Evolutionary conservation across 2,888 invertebrate species (phyloP), one percentile per base, ranked within the genome.

Genomic region (Drosophila falleni): DNA sequence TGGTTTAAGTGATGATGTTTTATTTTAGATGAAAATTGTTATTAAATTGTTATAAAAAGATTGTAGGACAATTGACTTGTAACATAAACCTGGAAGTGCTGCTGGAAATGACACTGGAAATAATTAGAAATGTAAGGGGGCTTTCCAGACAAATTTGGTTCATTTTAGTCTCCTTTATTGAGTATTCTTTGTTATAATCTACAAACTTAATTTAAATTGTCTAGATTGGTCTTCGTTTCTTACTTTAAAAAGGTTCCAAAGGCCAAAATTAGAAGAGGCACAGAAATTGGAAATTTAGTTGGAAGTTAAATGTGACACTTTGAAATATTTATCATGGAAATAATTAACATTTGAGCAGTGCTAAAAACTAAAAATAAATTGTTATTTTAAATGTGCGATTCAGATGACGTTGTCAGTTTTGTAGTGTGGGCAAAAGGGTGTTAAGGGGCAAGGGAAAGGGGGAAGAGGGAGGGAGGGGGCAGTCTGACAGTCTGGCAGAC

Each of bases 401-500:
- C 55, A 67, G 72, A 74, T 49, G 59, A 19, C 23, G 56, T 55
- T 26, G 51, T 16, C 33, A 55, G 51, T 42, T 50, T 50, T 6
- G 11, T n/a, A 44, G 10, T 11, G 33, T 16, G n/a, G 37, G 37
- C 10, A 9, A 5, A 13, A 13, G 1, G 13, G n/a, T 29, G 29
- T 29, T n/a, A 10, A 16, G 35, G 11, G 9, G 33, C 23, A n/a
- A 50, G 44, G 51, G 54, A 37, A 23, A n/a, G 50, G 44, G 51
- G 58, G 58, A 35, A 6, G 29, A 6, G 33, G 42, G 54, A 54
- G 55, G 37, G 55, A n/a, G 0, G 16, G 41, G 44, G 11, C 42
- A 59, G 64, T 55, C 62, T 59, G 35, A 44, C 35, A 19, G 60
- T 56, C 44, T 71, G 51, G 41, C 53, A 54, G 56, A 41, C 53